Evolutionary conservation across 2,888 invertebrate genomes (phyloP).

Genomic region (Cheilosia soror): DNA sequence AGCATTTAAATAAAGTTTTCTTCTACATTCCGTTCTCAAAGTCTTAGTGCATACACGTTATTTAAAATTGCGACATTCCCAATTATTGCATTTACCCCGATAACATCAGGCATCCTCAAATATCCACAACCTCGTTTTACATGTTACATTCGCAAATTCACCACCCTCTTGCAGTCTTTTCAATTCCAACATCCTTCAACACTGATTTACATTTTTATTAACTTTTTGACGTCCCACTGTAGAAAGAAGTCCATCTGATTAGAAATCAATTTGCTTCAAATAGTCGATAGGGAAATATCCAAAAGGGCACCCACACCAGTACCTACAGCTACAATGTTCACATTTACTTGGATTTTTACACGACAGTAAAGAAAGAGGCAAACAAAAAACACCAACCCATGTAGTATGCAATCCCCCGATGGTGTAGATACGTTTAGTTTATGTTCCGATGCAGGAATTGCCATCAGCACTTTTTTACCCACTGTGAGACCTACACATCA

Average conservation of each 20-base stretch:
- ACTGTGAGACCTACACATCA: constrained; percentile 32
- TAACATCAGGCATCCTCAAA: no score
- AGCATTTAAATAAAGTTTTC: no score
- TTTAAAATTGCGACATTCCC: no score
- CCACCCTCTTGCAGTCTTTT: background rate
- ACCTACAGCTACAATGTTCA: background rate
- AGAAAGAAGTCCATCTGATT: constrained; percentile 38
- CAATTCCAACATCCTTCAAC: constrained; percentile 3
- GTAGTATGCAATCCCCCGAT: constrained; percentile 19
- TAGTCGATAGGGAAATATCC: constrained; percentile 32
- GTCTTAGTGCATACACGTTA: no score
- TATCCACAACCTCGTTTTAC: no score
- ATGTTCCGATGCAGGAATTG: constrained; percentile 40
- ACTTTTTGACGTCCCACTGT: constrained; percentile 36
- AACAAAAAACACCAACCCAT: background rate
- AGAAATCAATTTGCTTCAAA: constrained; percentile 58
- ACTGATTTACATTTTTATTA: constrained; percentile 52
- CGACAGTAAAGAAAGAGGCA: background rate
- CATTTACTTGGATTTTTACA: background rate
- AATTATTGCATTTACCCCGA: no score
- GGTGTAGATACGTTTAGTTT: constrained; percentile 51
- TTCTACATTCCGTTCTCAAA: no score
- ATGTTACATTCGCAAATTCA: no score
- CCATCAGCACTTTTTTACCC: constrained; percentile 54
- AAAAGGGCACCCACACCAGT: background rate